Evolutionary conservation across 2,797 vertebrate genomes (phyloP), one percentile per base, ranked within the genome.

Genomic region (Semotilus atromaculatus): DNA sequence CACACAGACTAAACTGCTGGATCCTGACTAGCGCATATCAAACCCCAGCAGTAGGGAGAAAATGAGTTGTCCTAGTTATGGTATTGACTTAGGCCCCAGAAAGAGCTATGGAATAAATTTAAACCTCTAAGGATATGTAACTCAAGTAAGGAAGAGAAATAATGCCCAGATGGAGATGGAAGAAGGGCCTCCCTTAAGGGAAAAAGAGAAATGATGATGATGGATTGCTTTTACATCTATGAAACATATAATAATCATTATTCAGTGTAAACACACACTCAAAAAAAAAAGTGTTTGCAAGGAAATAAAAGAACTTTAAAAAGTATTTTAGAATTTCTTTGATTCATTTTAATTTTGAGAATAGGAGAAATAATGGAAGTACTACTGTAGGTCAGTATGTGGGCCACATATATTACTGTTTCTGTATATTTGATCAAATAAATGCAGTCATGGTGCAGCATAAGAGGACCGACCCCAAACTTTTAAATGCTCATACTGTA

Each of bases 61-160:
- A 77, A 80, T 70, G 19, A 77, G 48, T 29, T 67, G 73, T 84
- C 64, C 82, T 77, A 83, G 73, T 77, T 77, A 43, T 43, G 38
- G 48, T 84, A 84, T 70, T 70, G 73, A 84, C 64, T 82, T 58
- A 70, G 40, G 64, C 51, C 72, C 9, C 79, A 36, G 60, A 76
- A 75, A 67, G 77, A 60, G 23, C 80, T 51, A 53, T 62, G 74
- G 43, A 60, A 72, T 58, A 58, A 31, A 84, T 77, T 18, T 31
- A 77, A 77, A 70, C 36, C 82, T 68, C 82, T 55, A 21, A 58
- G 82, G 82, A 68, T 40, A 18, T 77, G 82, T 76, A 83, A 83
- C 45, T 68, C 31, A 34, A 81, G 58, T 3, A 80, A 34, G 34
- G 36, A 86, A 55, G 73, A 71, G 21, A 79, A 82, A 51, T 67